Conservation (phyloP, 2,797 vertebrate genomes). For the Melanotaenia parkinsoni region DNA sequence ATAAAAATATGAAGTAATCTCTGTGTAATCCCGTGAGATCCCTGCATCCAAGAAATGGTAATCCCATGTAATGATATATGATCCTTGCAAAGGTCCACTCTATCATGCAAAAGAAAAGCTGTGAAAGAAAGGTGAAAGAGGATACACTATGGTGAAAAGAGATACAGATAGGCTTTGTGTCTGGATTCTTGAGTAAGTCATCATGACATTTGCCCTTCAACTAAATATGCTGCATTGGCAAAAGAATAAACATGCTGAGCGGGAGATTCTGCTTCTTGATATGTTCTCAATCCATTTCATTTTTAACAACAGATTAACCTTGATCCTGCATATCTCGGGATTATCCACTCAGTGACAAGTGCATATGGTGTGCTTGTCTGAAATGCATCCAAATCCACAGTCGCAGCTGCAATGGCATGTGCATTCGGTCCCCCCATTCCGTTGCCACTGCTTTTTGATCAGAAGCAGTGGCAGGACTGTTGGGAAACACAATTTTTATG, state of each 20-base stretch:
- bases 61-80: conserved; percentile 80
- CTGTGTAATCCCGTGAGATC: conserved; percentile 80
- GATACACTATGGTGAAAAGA: conserved; percentile 24
- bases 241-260: conserved; percentile 64
- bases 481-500: conserved; percentile 40
- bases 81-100: conserved; percentile 73
- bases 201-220: conserved; percentile 60
- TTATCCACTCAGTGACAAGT: conserved; percentile 80
- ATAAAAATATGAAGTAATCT: conserved; percentile 82
- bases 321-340: conserved; percentile 79
- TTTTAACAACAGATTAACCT: conserved; percentile 83
- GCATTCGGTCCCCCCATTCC: background rate
- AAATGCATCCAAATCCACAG: conserved; percentile 65
- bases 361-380: conserved; percentile 75
- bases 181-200: conserved; percentile 55
- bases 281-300: conserved; percentile 73
- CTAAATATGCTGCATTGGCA: conserved; percentile 63
- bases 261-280: conserved; percentile 63
- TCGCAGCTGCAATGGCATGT: conserved; percentile 27
- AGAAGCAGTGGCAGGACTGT: conserved; percentile 28
- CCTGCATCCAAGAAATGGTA: conserved; percentile 78
- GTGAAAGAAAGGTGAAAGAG: conserved; percentile 51
- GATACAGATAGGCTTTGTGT: conserved; percentile 42
- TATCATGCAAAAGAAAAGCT: conserved; percentile 57
- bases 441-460: conserved; percentile 20